Percentiles rank a stretch among this genome's conserved stretches.
These are phyloP conservation scores for Heliocidaris erythrogramma DNA, from an alignment of 35 echinoderm and acorn worm genomes.

Conservation along the genomic window DNA sequence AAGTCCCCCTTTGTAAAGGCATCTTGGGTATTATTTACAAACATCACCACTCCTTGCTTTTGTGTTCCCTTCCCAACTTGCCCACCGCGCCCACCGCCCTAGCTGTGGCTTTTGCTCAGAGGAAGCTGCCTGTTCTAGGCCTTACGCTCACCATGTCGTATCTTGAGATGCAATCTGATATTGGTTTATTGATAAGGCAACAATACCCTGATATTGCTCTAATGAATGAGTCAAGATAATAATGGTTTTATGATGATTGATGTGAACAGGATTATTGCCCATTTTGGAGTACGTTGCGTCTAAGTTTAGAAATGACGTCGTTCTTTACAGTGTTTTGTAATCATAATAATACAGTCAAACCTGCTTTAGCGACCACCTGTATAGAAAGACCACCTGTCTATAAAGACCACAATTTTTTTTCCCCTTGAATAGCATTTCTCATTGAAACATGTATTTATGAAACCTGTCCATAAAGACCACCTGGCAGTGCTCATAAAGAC, in stretches of 20 bases:
- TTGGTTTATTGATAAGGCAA: neutral
- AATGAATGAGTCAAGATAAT: neutral
- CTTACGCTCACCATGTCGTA: neutral
- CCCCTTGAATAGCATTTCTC: too few relatives aligned
- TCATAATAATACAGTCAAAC: too few relatives aligned
- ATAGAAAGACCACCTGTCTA: too few relatives aligned
- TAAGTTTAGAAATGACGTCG: neutral
- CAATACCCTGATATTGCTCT: neutral
- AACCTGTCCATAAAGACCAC: too few relatives aligned
- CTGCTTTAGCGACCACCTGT: too few relatives aligned
- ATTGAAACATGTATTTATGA: too few relatives aligned
- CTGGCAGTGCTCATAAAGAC: too few relatives aligned
- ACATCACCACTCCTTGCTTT: neutral
- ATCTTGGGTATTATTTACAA: neutral
- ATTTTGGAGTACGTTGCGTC: neutral
- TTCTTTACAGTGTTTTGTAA: neutral
- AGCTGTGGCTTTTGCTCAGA: neutral
- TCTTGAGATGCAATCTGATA: neutral
- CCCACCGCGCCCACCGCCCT: neutral
- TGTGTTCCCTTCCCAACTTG: neutral
- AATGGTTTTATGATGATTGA: neutral
- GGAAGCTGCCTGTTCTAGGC: neutral
- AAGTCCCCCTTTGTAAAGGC: too few relatives aligned
- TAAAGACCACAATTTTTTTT: too few relatives aligned
- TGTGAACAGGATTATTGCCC: neutral